Conservation (phyloP, 2,888 invertebrate species). For the Apamea monoglypha region DNA sequence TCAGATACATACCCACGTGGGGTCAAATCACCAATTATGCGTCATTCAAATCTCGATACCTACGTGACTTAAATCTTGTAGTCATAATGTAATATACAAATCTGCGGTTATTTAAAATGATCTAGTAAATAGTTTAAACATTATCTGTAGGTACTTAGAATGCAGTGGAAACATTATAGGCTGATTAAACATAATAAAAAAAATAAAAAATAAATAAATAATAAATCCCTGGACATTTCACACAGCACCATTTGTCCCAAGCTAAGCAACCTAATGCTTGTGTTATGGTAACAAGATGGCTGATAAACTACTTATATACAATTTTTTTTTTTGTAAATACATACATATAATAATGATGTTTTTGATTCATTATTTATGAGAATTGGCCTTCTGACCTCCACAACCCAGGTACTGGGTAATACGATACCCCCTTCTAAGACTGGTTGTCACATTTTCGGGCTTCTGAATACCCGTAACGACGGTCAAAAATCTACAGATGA, state of each 20-base stretch:
- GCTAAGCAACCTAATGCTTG: too few relatives aligned
- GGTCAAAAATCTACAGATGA: not conserved
- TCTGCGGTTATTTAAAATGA: conserved; percentile 28
- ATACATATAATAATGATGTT: too few relatives aligned
- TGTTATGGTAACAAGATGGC: too few relatives aligned
- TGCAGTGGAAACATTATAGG: not conserved
- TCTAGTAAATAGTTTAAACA: conserved; percentile 12
- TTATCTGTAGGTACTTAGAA: conserved; percentile 6
- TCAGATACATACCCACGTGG: conserved; percentile 38
- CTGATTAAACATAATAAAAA: too few relatives aligned
- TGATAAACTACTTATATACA: too few relatives aligned
- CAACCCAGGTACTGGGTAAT: not conserved
- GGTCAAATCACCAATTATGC: conserved; percentile 55
- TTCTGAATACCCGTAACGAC: not conserved
- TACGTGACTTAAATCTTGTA: conserved; percentile 68
- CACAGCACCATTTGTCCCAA: too few relatives aligned
- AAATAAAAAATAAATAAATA: too few relatives aligned
- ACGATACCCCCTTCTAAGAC: too few relatives aligned
- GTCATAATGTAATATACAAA: not conserved
- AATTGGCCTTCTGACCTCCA: too few relatives aligned
- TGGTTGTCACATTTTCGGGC: not conserved
- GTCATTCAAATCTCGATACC: conserved; percentile 47
- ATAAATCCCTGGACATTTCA: too few relatives aligned
- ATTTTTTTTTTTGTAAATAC: too few relatives aligned
- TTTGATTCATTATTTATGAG: too few relatives aligned